These are phyloP conservation scores for Magallana gigas DNA, from an alignment of 1,140 invertebrate genomes.

Conservation along the genomic window DNA sequence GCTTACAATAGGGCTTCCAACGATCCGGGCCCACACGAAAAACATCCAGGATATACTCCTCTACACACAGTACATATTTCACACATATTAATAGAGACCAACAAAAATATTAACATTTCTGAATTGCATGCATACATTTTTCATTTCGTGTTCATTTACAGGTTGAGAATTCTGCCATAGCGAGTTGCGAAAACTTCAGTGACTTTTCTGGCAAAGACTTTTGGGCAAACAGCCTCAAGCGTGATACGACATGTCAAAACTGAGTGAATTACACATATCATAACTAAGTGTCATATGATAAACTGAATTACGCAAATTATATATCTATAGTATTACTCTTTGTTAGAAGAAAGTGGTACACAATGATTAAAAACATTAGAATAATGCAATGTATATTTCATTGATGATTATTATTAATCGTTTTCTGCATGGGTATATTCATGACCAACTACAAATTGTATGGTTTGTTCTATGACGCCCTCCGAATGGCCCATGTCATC, in stretches of 20 bases:
- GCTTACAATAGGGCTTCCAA: slow-evolving; percentile 60
- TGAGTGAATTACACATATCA: no score
- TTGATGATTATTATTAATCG: no score
- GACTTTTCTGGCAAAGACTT: slow-evolving; percentile 51
- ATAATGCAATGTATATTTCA: no score
- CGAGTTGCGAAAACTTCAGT: slow-evolving; percentile 39
- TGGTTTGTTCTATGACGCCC: background rate
- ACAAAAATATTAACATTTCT: background rate
- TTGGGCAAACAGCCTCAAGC: slow-evolving; percentile 49
- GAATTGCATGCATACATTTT: background rate
- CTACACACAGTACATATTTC: slow-evolving; percentile 48
- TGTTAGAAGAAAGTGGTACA: no score
- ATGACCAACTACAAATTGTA: no score
- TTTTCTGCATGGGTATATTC: no score
- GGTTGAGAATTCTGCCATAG: slow-evolving; percentile 45
- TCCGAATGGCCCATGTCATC: slow-evolving; percentile 56
- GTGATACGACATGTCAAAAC: background rate
- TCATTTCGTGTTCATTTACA: slow-evolving; percentile 31
- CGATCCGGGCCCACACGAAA: slow-evolving; percentile 48
- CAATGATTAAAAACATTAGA: no score
- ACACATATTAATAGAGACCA: background rate
- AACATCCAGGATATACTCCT: slow-evolving; percentile 52
- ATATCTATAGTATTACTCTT: background rate
- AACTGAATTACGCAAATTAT: background rate
- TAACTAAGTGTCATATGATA: no score